Conservation (phyloP, 2,113 vertebrate species). For the Myrmecophaga tridactyla region DNA sequence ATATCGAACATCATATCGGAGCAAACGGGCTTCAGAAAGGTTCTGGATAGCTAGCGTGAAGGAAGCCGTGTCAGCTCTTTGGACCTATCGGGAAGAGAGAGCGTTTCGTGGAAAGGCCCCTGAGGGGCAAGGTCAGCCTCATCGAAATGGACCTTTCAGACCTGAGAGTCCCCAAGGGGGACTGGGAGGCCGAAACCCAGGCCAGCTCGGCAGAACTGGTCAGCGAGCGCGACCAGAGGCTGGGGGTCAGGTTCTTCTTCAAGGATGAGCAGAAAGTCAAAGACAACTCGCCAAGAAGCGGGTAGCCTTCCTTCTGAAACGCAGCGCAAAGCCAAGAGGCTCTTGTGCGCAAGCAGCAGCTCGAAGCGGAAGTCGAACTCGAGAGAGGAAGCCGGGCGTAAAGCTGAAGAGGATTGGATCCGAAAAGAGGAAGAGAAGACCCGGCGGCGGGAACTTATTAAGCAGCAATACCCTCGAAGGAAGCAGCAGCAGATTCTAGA, state of each 20-base stretch:
- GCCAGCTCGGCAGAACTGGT: conserved; percentile 77
- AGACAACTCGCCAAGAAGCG: conserved; percentile 94
- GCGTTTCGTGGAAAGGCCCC: conserved; percentile 78
- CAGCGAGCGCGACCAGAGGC: conserved; percentile 88
- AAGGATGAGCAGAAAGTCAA: conserved; percentile 98
- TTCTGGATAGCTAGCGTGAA: no score
- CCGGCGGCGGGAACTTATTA: conserved; percentile 94
- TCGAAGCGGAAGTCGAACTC: conserved; percentile 92
- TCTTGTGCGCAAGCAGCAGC: conserved; percentile 89
- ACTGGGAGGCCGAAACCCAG: conserved; percentile 76
- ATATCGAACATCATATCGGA: no score
- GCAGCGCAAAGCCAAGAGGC: conserved; percentile 96
- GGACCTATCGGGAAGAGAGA: conserved; percentile 82
- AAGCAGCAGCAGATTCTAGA: conserved; percentile 96
- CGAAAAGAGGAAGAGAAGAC: conserved; percentile 98
- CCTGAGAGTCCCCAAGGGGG: conserved; percentile 85
- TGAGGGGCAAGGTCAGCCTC: conserved; percentile 87
- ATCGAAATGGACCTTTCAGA: conserved; percentile 94
- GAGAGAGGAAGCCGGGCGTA: conserved; percentile 93
- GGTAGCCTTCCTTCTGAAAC: conserved; percentile 93
- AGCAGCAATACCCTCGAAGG: conserved; percentile 94
- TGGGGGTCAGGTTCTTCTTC: conserved; percentile 94
- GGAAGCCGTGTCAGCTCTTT: conserved; percentile 75
- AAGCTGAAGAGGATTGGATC: conserved; percentile 94
- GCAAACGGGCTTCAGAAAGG: no score